Evolutionary conservation across 2,888 invertebrate species (phyloP), one percentile per base, ranked within the genome.

Genomic region (Alentia gelatinosa): DNA sequence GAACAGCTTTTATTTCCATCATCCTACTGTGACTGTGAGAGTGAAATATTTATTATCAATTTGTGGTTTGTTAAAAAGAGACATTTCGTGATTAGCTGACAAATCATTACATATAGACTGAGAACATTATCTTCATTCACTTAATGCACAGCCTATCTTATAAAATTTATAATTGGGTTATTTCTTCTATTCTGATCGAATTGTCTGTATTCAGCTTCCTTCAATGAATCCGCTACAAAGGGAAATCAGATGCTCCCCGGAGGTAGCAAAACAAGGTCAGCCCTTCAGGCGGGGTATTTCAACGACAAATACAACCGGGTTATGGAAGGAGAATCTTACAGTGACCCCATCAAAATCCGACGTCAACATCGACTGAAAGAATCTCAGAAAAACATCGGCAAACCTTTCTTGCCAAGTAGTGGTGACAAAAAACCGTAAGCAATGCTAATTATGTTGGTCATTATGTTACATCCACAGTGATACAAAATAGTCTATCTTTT

Each of bases 211-310:
- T 74, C 93, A 96, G 95, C 94, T 91, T 90, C 93, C 26, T 96
- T 96, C 93, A 96, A 96, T 94, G 94, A 94, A 91, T 91, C 95
- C 68, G 95, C 96, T 42, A 92, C 94, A 30, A 96, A 96, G 93
- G 96, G 95, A 12, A 96, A 95, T 92, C 96, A 96, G 93, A 94
- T 96, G 93, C 91, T 96, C 12, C 95, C 95, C 56, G 95, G 95
- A 26, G 95, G 95, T 4, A 92, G 91, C 39, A 96, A 96, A 93
- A 91, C 93, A 7, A 94, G 94, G 92, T 94, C 95, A 68, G 95
- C 95, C 33, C 92, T 93, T 42, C 95, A 95, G 91, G 93, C 93
- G 91, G 96, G 96, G 0, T 96, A 96, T 93, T 96, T 96, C 93
- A 92, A 92, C 33, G 95, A 95, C 26, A 95, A 95, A 92, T 96